Conservation (phyloP, 2,888 invertebrate genomes). For the Nomada fucata region DNA sequence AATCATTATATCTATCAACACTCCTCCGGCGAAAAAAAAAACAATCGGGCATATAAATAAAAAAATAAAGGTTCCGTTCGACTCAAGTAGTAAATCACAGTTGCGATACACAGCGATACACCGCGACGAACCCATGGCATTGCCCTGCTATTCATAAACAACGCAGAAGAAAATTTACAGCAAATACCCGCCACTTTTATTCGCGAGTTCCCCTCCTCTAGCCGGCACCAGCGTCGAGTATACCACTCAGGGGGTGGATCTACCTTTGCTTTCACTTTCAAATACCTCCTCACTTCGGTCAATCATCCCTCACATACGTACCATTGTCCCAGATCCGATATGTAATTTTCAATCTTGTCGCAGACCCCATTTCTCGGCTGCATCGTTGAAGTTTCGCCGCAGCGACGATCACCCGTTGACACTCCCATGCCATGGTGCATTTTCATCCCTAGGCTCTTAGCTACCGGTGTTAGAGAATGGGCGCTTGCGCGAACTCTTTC, state of each 20-base stretch:
- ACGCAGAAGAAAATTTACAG: conserved; percentile 40
- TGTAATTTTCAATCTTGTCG: conserved; percentile 88
- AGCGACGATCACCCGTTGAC: conserved; percentile 79
- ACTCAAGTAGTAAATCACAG: not conserved
- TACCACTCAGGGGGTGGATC: conserved; percentile 44
- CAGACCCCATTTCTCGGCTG: conserved; percentile 85
- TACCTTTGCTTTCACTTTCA: not conserved
- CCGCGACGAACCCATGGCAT: not conserved
- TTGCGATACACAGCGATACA: not conserved
- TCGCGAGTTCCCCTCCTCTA: conserved; percentile 51
- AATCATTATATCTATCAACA: too few relatives aligned
- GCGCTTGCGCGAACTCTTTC: conserved; percentile 77
- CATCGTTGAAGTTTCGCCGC: conserved; percentile 78
- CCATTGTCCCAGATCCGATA: conserved; percentile 90
- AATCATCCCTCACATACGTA: conserved; percentile 80
- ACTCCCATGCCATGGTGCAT: conserved; percentile 83
- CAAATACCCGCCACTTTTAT: conserved; percentile 74
- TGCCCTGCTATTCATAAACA: not conserved
- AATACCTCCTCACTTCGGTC: not conserved
- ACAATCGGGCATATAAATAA: too few relatives aligned
- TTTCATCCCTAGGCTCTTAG: conserved; percentile 75
- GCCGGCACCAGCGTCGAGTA: not conserved
- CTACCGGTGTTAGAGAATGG: conserved; percentile 61
- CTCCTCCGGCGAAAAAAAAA: too few relatives aligned
- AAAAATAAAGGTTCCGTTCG: too few relatives aligned